Evolutionary conservation across 2,797 vertebrate species (phyloP), one percentile per base, ranked within the genome.

Genomic region (Eulemur albifrons): DNA sequence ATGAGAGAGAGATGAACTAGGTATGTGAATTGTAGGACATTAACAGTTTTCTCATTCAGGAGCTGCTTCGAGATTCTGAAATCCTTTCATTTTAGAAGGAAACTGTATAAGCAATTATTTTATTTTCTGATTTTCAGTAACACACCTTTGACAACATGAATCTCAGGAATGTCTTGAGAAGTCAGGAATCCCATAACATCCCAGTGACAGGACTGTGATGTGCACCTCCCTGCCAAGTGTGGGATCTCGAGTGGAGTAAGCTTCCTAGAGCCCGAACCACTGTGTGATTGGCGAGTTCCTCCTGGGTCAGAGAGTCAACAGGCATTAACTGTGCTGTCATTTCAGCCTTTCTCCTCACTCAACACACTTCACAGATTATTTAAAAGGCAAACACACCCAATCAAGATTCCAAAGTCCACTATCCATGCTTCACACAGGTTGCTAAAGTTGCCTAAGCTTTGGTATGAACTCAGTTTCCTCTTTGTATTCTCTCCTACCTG

Each of bases 91-190:
- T 50, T 79, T 17, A 69, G 52, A 85, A 69, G 80, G 54, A 92
- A 69, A 84, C 86, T 14, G 27, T 59, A 54, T 27, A 59, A 65
- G 54, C 12, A 15, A 48, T 21, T 38, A 32, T 59, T 38, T 76
- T 38, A 30, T 69, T 80, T 93, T 89, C 63, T 72, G 18, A 83
- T 43, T 87, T 90, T 84, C 43, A 63, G 30, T 48, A 73, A 61
- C 3, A 65, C 52, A 82, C 30, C 38, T 69, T 87, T 14, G 79
- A 54, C 8, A 59, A 15, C 27, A 40, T 9, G 87, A 48, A 52
- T 65, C 23, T 79, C 61, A 38, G 76, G 32, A 54, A 38, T 1
- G 1, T 50, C 61, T 93, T 14, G 12, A 76, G 25, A 59, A 25
- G 57, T 45, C 48, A 45, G 32, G 23, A 59, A 27, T 0, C 54